These are phyloP conservation scores for Urophycis tenuis DNA, from an alignment of 2,797 vertebrate species.

Conservation along the genomic window DNA sequence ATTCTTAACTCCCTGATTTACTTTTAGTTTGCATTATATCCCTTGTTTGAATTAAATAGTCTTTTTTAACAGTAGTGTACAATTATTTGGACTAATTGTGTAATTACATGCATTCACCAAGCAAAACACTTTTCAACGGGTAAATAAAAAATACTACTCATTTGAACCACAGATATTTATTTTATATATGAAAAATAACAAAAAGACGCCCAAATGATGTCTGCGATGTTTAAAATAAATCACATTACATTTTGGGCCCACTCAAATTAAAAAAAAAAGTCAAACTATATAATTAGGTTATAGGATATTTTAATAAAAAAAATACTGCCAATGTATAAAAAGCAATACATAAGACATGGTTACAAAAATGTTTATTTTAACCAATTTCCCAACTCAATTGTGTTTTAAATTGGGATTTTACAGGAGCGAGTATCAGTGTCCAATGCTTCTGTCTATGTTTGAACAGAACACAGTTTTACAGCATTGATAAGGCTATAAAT, in stretches of 20 bases:
- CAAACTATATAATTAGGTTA: background rate
- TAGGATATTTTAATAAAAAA: background rate
- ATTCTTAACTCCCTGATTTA: constrained; percentile 38
- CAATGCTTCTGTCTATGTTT: background rate
- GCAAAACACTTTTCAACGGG: background rate
- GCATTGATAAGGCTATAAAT: background rate
- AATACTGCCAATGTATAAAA: constrained; percentile 32
- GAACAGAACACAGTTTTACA: background rate
- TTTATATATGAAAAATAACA: constrained; percentile 28
- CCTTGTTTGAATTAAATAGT: constrained; percentile 30
- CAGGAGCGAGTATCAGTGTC: background rate
- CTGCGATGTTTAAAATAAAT: constrained; percentile 46
- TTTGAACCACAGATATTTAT: constrained; percentile 63
- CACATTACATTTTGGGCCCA: background rate
- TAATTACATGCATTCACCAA: constrained; percentile 40
- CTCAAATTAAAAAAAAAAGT: no score
- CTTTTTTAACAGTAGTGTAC: constrained; percentile 46
- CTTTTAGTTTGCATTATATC: constrained; percentile 39
- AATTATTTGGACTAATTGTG: constrained; percentile 50
- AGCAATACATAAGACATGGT: constrained; percentile 22
- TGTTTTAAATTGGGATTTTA: background rate
- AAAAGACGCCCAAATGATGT: constrained; percentile 50
- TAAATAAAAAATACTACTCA: background rate
- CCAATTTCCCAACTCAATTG: constrained; percentile 3
- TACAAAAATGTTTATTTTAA: constrained; percentile 23